phyloP scores from a whole-genome alignment of 2,888 invertebrate genomes.

The Troglohyphantes excavatus region DNA sequence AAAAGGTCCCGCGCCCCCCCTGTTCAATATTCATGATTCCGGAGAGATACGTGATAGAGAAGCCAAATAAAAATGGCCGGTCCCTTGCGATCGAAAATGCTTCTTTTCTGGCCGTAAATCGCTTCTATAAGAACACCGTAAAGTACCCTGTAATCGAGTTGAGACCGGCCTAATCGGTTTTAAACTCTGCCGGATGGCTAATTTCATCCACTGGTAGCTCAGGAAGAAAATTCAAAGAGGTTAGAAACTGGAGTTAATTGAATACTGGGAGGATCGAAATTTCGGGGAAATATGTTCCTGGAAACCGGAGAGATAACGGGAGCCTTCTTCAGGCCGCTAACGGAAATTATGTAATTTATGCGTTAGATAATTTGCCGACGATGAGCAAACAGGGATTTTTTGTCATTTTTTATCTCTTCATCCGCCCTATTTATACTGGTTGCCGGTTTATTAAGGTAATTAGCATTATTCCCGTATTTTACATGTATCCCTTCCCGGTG shows the following conservation, averaged over 20 bases:
- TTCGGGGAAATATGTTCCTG: constrained; percentile 65
- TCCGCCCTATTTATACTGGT: constrained; percentile 59
- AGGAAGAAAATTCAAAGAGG: constrained; percentile 77
- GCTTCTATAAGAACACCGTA: constrained; percentile 58
- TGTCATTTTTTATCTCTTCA: constrained; percentile 40
- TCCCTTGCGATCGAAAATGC: constrained; percentile 61
- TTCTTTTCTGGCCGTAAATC: constrained; percentile 60
- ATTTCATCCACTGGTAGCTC: constrained; percentile 68
- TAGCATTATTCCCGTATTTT: constrained; percentile 77
- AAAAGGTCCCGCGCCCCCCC: constrained; percentile 47
- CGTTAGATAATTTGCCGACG: constrained; percentile 73
- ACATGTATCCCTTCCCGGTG: constrained; percentile 75
- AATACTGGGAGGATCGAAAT: constrained; percentile 73
- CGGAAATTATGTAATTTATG: constrained; percentile 78
- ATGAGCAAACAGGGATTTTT: constrained; percentile 65
- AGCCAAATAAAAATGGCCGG: constrained; percentile 60
- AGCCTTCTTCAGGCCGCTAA: constrained; percentile 63
- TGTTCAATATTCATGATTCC: constrained; percentile 68
- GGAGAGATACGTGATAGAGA: constrained; percentile 49
- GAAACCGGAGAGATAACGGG: constrained; percentile 68
- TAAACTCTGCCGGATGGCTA: constrained; percentile 75
- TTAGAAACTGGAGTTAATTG: constrained; percentile 74
- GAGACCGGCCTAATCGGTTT: constrained; percentile 60
- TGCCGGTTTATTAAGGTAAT: constrained; percentile 77
- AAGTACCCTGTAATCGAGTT: constrained; percentile 74